A percentile compares a stretch with the other conserved stretches of the same genome.
Evolutionary conservation across 30 jellyfish, hydroid and myxozoan species (phyloP).

Genomic region (Chironex yamaguchii): DNA sequence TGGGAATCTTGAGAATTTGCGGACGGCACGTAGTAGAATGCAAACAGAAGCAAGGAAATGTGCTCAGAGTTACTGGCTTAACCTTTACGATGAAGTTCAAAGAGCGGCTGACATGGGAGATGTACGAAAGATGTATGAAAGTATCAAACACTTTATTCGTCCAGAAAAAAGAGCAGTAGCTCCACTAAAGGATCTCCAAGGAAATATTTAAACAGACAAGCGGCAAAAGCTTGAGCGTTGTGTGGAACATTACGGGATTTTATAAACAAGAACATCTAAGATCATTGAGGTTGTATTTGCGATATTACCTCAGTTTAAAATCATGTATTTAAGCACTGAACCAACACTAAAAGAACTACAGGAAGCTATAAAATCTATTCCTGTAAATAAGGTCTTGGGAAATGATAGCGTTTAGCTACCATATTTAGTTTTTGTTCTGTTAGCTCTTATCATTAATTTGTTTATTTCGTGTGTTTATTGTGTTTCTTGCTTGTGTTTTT

Average conservation of each 20-base stretch:
- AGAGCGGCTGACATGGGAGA: background rate
- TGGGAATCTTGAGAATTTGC: background rate
- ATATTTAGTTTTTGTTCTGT: no score
- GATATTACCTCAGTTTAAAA: background rate
- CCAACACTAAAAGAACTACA: background rate
- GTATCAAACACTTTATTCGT: background rate
- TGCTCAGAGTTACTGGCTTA: background rate
- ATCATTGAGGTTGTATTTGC: background rate
- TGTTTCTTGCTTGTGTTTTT: no score
- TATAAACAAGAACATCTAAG: background rate
- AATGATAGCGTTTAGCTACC: no score
- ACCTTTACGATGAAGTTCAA: background rate
- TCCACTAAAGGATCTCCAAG: background rate
- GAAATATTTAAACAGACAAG: background rate
- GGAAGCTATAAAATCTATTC: background rate
- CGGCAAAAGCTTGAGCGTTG: background rate
- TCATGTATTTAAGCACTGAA: background rate
- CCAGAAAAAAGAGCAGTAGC: background rate
- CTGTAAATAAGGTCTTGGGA: background rate
- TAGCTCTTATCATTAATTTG: no score
- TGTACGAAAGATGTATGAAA: background rate
- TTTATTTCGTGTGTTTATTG: no score
- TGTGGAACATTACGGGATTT: background rate
- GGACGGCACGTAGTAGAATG: slow-evolving; percentile 6
- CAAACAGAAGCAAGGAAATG: slow-evolving; percentile 4